Percentiles rank a stretch among this genome's conserved stretches.
Evolutionary conservation across 2,113 vertebrate species (phyloP).

Genomic region (Tupaia chinensis): DNA sequence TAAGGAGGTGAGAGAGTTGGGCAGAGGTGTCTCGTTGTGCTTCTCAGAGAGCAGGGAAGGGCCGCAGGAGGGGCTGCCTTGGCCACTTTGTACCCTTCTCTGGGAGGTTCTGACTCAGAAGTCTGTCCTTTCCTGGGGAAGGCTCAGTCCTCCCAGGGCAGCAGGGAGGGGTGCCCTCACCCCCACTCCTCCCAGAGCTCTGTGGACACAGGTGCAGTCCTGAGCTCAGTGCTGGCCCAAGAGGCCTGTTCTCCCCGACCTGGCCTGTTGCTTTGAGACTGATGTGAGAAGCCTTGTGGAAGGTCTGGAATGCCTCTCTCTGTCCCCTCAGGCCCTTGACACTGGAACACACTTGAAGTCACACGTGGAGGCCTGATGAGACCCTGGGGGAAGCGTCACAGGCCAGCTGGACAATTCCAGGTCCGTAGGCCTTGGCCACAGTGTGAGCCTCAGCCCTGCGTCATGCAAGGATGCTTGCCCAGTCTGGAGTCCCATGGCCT

Average conservation of each 20-base stretch:
- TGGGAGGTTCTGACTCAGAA: not conserved
- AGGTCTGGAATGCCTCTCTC: not conserved
- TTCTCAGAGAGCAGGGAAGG: not conserved
- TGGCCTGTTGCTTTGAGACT: not conserved
- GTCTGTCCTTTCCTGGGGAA: not conserved
- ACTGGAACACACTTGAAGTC: not conserved
- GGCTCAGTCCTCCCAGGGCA: not conserved
- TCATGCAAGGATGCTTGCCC: not conserved
- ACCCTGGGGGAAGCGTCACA: not conserved
- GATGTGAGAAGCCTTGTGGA: not conserved
- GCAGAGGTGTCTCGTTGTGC: not conserved
- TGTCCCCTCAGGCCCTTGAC: not conserved
- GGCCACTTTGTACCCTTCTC: not conserved
- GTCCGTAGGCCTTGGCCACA: too few species aligned
- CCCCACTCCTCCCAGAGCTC: not conserved
- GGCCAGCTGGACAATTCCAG: not conserved
- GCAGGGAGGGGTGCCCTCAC: not conserved
- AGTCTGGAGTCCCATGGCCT: not conserved
- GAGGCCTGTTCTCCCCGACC: not conserved
- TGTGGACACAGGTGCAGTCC: not conserved
- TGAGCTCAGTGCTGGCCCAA: not conserved
- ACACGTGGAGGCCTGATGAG: not conserved
- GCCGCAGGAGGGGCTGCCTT: not conserved
- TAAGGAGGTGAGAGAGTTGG: not conserved
- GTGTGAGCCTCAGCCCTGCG: not conserved